Evolutionary conservation across 2,888 invertebrate species (phyloP).

Genomic region (Tipula unca): DNA sequence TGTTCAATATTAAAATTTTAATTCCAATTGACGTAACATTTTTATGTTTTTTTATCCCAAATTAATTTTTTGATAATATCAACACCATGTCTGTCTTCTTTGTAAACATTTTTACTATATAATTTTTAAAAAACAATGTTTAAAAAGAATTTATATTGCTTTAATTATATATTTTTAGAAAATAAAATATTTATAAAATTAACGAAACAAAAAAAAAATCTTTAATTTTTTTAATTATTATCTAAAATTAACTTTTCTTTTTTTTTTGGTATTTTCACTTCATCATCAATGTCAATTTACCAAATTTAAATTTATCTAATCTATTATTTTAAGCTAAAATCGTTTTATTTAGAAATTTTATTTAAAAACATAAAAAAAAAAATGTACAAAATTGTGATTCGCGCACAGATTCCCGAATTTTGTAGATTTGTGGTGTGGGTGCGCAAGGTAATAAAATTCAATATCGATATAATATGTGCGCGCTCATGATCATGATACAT

Average conservation of each 20-base stretch:
- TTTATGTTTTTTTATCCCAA: neutral
- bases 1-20: neutral
- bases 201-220: neutral
- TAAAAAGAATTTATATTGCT: neutral
- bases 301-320: neutral
- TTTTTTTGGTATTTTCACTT: neutral
- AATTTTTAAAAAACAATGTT: neutral
- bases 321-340: neutral
- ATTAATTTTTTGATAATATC: neutral
- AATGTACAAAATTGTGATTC: neutral
- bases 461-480: neutral
- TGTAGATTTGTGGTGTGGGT: neutral
- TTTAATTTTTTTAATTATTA: neutral
- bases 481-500: neutral
- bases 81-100: neutral
- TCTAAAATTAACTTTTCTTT: neutral
- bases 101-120: neutral
- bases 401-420: neutral
- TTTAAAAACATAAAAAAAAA: neutral
- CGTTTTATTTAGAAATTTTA: neutral
- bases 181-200: neutral
- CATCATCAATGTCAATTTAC: slow-evolving; percentile 8
- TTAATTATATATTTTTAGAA: neutral
- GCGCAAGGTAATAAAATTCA: neutral
- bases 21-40: neutral